Evolutionary conservation across 2,888 invertebrate genomes (phyloP).

Genomic region (Drosophila sordidula): DNA sequence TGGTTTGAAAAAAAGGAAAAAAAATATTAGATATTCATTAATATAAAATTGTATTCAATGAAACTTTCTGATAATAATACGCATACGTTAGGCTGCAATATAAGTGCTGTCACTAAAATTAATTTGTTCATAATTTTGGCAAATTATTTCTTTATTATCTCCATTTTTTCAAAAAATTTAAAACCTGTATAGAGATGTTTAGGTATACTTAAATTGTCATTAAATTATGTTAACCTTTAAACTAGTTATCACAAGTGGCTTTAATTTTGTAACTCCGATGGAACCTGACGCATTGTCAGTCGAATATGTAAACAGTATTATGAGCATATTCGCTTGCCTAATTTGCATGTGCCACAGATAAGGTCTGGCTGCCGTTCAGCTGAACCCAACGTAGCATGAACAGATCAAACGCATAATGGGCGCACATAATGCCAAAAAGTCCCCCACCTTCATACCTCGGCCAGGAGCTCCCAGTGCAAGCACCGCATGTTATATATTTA

Average conservation of each 20-base stretch:
- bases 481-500: conserved; percentile 12
- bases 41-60: too few species aligned
- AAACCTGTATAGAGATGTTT: too few species aligned
- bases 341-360: conserved; percentile 70
- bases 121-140: too few species aligned
- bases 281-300: conserved; percentile 28
- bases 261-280: conserved; percentile 16
- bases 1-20: too few species aligned
- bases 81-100: too few species aligned
- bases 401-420: conserved; percentile 71
- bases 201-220: not conserved
- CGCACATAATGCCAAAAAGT: conserved; percentile 28
- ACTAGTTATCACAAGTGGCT: conserved; percentile 8
- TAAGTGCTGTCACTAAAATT: too few species aligned
- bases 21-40: too few species aligned
- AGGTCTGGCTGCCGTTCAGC: conserved; percentile 37
- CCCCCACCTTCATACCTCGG: conserved; percentile 5
- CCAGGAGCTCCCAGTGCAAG: conserved; percentile 4
- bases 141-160: too few species aligned
- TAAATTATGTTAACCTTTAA: not conserved
- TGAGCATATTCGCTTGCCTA: conserved; percentile 41
- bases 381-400: conserved; percentile 68
- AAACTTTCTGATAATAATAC: too few species aligned
- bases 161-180: too few species aligned
- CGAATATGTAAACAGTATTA: conserved; percentile 54